Evolutionary conservation across 2,113 vertebrate species (phyloP).

Genomic region (Apus apus): DNA sequence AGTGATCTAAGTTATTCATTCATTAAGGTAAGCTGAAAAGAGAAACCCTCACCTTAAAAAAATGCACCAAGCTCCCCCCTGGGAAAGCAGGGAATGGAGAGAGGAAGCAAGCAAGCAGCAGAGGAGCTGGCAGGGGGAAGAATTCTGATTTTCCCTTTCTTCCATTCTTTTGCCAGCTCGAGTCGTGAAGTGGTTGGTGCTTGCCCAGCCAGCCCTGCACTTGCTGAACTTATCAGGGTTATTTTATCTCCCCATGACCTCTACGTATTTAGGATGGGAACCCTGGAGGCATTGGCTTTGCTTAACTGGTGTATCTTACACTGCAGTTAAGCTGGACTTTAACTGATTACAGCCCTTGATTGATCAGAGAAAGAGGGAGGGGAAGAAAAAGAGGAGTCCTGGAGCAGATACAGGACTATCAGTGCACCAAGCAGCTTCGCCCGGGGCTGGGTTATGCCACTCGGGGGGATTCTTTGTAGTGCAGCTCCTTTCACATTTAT

Average conservation of each 20-base stretch:
- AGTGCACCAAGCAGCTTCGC: slow-evolving; percentile 52
- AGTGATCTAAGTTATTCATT: background rate
- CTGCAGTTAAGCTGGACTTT: slow-evolving; percentile 86
- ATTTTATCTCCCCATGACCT: slow-evolving; percentile 41
- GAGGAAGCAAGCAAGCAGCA: background rate
- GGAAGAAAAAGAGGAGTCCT: background rate
- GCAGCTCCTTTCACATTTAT: slow-evolving; percentile 37
- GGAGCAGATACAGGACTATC: slow-evolving; percentile 27
- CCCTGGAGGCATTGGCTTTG: slow-evolving; percentile 35
- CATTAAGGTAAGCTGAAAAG: background rate
- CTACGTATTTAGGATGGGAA: background rate
- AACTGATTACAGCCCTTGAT: slow-evolving; percentile 81
- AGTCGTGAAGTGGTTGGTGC: background rate
- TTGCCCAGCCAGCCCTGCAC: background rate
- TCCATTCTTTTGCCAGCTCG: background rate
- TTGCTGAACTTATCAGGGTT: background rate
- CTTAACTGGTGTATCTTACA: slow-evolving; percentile 80
- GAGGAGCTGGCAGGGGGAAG: background rate
- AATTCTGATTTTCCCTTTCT: background rate
- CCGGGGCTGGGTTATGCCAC: slow-evolving; percentile 49
- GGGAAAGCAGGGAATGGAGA: background rate
- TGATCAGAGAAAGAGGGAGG: slow-evolving; percentile 11
- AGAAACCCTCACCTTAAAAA: background rate
- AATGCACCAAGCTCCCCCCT: background rate
- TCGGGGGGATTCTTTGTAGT: slow-evolving; percentile 46